A percentile compares a stretch with the other conserved stretches of the same genome.
phyloP scores from a whole-genome alignment of 2,113 vertebrate species.

The Crypturellus undulatus region DNA sequence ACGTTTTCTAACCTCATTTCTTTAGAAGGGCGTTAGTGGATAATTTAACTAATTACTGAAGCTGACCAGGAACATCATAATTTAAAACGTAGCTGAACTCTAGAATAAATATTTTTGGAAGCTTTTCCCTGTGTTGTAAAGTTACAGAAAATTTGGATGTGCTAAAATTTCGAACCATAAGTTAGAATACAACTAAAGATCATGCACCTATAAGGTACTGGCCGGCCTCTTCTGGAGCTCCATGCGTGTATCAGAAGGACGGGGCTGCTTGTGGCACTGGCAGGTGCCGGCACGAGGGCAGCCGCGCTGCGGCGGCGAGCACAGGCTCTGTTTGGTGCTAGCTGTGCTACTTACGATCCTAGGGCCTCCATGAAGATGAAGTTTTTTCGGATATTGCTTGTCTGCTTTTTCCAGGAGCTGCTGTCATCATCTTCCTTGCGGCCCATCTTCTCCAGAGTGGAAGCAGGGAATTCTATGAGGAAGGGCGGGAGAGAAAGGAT shows the following conservation, averaged over 20 bases:
- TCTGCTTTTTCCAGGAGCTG: constrained; percentile 91
- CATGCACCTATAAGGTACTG: accelerated
- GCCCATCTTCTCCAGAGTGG: constrained; percentile 86
- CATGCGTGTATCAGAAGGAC: accelerated
- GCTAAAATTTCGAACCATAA: not conserved
- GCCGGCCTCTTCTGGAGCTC: accelerated
- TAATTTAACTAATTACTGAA: not conserved
- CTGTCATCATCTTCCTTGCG: constrained; percentile 83
- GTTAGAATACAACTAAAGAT: not conserved
- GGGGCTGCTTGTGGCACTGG: no score
- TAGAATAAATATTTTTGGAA: not conserved
- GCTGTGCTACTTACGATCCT: constrained; percentile 87
- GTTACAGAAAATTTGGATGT: not conserved
- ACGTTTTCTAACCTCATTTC: constrained; percentile 6
- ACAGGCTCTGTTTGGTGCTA: not conserved
- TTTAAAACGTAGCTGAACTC: not conserved
- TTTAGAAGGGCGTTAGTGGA: not conserved
- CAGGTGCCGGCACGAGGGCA: accelerated
- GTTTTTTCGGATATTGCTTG: constrained; percentile 89
- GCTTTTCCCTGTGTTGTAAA: not conserved
- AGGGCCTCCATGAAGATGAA: constrained; percentile 93
- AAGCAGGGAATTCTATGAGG: constrained; percentile 72
- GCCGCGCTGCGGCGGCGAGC: not conserved
- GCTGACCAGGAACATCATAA: not conserved
- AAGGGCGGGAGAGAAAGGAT: not conserved